These are phyloP conservation scores for Philotrypesis tridentata DNA, from an alignment of 1,140 invertebrate species.

Conservation along the genomic window DNA sequence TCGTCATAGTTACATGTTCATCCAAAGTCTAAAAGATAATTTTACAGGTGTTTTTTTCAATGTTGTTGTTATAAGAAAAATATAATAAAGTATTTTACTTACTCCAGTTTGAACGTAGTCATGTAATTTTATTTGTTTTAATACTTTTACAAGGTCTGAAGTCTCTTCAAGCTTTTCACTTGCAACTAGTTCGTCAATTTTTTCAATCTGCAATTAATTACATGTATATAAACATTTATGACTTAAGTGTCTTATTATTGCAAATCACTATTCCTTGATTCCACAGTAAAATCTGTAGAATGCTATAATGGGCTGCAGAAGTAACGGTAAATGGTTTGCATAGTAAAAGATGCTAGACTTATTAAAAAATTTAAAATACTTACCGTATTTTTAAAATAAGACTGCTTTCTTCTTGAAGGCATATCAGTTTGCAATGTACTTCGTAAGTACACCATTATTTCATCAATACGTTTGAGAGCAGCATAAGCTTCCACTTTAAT, in stretches of 20 bases:
- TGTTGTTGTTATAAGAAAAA: background rate
- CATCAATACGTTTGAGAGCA: constrained; percentile 78
- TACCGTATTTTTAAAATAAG: constrained; percentile 74
- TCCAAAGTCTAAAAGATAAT: constrained; percentile 62
- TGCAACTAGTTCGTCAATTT: constrained; percentile 65
- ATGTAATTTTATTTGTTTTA: constrained; percentile 67
- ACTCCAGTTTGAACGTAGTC: constrained; percentile 68
- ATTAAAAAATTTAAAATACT: constrained; percentile 35
- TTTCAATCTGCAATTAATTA: constrained; percentile 67
- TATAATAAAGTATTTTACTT: constrained; percentile 53
- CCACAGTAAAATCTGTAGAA: too few relatives aligned
- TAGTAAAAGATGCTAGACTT: background rate
- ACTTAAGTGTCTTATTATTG: too few relatives aligned
- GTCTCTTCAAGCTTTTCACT: constrained; percentile 62
- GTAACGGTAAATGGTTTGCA: background rate
- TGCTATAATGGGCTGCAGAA: too few relatives aligned
- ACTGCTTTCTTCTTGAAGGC: constrained; percentile 71
- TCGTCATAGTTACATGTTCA: constrained; percentile 58
- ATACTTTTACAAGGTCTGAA: constrained; percentile 69
- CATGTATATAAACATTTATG: too few relatives aligned
- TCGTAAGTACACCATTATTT: constrained; percentile 78
- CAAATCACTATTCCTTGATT: background rate
- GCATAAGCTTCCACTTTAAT: constrained; percentile 79
- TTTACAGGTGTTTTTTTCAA: constrained; percentile 8
- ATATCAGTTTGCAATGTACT: constrained; percentile 75